phyloP scores from a whole-genome alignment of 2,888 invertebrate species.

The Trachelus troglodyta region DNA sequence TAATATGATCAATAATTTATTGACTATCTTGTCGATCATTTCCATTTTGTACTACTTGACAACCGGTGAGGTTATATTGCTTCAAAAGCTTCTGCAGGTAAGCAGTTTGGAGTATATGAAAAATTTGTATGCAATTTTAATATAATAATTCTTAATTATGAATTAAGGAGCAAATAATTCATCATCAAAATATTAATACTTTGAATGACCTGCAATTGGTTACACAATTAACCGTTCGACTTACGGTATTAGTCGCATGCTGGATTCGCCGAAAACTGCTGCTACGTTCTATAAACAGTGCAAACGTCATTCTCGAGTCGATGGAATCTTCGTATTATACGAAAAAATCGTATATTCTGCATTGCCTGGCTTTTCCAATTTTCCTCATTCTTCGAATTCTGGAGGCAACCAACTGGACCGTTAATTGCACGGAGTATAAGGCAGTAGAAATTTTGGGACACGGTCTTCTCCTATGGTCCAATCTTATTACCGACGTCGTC shows the following conservation, averaged over 20 bases:
- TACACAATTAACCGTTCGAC: neutral
- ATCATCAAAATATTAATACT: neutral
- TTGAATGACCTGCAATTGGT: neutral
- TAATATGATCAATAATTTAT: neutral
- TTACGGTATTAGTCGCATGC: neutral
- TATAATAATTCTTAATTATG: neutral
- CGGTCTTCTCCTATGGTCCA: neutral
- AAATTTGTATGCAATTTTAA: neutral
- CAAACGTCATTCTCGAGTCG: neutral
- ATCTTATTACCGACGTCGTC: neutral
- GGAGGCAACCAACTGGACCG: neutral
- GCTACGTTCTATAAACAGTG: neutral
- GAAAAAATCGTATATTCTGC: neutral
- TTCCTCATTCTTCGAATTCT: neutral
- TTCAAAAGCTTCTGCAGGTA: neutral
- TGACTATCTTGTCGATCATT: neutral
- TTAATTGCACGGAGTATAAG: neutral
- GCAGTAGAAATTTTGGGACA: neutral
- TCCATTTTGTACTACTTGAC: neutral
- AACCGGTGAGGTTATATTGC: neutral
- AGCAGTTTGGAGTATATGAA: neutral
- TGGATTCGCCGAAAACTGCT: neutral
- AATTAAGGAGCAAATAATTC: neutral
- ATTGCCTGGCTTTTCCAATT: neutral
- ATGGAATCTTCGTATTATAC: neutral